Percentiles rank a stretch among this genome's conserved stretches.
Conservation (phyloP, 1,140 invertebrate species). For the Heliconius himera region DNA sequence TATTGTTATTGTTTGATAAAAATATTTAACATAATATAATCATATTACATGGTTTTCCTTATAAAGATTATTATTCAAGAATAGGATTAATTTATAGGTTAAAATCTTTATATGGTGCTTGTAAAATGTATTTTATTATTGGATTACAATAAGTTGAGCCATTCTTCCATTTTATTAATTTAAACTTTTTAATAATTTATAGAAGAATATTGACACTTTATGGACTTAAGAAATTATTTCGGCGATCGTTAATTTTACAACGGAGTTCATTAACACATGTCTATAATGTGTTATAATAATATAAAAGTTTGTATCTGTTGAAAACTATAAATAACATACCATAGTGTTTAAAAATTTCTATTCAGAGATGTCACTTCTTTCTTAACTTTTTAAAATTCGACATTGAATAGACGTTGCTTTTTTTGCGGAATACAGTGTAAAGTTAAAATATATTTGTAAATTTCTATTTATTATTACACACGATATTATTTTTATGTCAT, state of each 20-base stretch:
- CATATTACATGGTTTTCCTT: constrained; percentile 27
- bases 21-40: constrained; percentile 26
- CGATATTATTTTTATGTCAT: too few species aligned
- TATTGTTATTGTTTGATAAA: constrained; percentile 33
- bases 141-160: neutral
- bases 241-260: neutral
- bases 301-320: neutral
- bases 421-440: too few species aligned
- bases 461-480: too few species aligned
- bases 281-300: neutral
- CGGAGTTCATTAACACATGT: neutral
- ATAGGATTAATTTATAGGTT: neutral
- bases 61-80: constrained; percentile 11
- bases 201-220: neutral
- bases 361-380: too few species aligned
- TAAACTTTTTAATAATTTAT: neutral
- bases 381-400: too few species aligned
- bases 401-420: too few species aligned
- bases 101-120: neutral
- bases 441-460: too few species aligned
- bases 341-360: too few species aligned
- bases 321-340: too few species aligned
- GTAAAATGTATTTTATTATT: neutral
- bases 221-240: neutral
- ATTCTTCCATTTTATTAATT: neutral